Evolutionary conservation across 2,888 invertebrate species (phyloP), one percentile per base, ranked within the genome.

Genomic region (Petrolisthes manimaculis): DNA sequence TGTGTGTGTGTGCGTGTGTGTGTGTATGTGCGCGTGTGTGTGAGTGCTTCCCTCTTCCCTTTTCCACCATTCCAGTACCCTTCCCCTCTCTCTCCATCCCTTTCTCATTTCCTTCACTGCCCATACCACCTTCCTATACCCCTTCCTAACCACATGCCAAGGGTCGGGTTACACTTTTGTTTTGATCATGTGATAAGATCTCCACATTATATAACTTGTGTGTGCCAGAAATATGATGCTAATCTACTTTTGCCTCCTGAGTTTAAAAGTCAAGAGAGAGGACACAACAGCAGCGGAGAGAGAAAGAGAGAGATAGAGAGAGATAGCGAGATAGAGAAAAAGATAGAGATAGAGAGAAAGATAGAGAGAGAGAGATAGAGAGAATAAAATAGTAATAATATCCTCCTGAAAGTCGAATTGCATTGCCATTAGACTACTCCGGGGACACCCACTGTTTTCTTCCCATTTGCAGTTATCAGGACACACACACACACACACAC

Each of bases 1-100:
- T 37, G 37, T 37, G 37, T 83, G 74, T 83, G 61, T 83, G 74
- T 83, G 61, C 71, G 74, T 83, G 61, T 83, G 71, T 83, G 61
- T 83, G 71, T 83, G 61, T 71, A 53, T 83, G 74, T 74, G 54
- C 51, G 61, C 71, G 71, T 83, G 61, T 69, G 71, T 69, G 61
- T 71, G 55, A 71, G 54, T 83, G 12, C 18, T 18, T 67, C 18
- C 67, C 67, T 67, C 67, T 67, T 3, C 18, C 67, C 3, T 37
- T 37, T 37, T 37, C 37, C 37, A 37, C 2, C 37, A 37, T 37
- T 37, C 37, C 37, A 37, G 37, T 37, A 37, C 37, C 37, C 37
- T 37, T 67, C 55, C 78, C 9, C 54, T 18, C 78, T 54, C 53
- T 8, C 54, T 54, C 78, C 21, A 18, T 78, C 78, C 53, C n/a